Percentiles rank a stretch among this genome's conserved stretches.
phyloP scores from a whole-genome alignment of 2,888 invertebrate genomes.

The Ecdyonurus torrentis region DNA sequence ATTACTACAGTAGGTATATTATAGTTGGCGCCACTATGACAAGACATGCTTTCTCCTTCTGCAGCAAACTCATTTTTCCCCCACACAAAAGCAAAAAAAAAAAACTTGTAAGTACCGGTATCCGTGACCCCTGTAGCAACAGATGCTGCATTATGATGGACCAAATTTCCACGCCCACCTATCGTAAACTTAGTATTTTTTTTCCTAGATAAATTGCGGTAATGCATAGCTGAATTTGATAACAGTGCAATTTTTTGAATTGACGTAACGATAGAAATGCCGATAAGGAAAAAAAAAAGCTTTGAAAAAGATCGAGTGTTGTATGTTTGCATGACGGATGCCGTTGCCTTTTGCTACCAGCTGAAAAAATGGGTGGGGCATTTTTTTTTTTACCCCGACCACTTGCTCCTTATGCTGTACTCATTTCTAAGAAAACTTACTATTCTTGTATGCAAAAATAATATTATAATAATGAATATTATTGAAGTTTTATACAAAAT shows the following conservation, averaged over 20 bases:
- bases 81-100: not conserved
- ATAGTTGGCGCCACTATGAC: too few relatives aligned
- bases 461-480: too few relatives aligned
- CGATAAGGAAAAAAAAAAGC: too few relatives aligned
- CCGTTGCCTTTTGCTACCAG: not conserved
- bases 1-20: too few relatives aligned
- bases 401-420: not conserved
- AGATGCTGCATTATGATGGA: not conserved
- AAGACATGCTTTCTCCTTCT: not conserved
- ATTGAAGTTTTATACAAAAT: too few relatives aligned
- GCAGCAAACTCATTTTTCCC: not conserved
- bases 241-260: not conserved
- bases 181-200: not conserved
- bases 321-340: not conserved
- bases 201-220: not conserved
- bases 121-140: not conserved
- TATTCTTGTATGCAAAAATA: not conserved
- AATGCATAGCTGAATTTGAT: not conserved
- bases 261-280: too few relatives aligned
- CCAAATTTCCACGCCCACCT: not conserved
- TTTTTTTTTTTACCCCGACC: not conserved
- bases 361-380: conserved; percentile 3
- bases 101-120: not conserved
- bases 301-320: not conserved
- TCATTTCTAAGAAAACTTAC: not conserved